Evolutionary conservation across 23 tunicate genomes (phyloP).

Genomic region (Oikopleura dioica): DNA sequence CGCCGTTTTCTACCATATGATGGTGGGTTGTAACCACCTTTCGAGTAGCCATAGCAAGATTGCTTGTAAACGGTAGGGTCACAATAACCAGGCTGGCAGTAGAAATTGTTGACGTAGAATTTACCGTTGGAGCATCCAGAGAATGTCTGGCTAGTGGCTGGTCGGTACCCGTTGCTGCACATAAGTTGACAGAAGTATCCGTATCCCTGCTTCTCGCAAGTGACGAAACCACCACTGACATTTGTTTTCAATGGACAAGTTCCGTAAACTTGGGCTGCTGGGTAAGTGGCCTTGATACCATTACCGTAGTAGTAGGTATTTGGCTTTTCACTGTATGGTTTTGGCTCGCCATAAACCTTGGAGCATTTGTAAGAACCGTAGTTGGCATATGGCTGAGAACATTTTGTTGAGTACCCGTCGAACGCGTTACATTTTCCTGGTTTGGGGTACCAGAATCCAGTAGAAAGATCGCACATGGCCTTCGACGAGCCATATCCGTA

Average conservation of each 20-base stretch:
- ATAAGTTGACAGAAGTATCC: neutral
- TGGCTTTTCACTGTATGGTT: no score
- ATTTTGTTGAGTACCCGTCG: neutral
- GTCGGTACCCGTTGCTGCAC: neutral
- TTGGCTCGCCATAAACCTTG: neutral
- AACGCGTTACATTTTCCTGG: neutral
- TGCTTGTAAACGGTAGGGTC: neutral
- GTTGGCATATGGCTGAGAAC: neutral
- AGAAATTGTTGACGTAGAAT: neutral
- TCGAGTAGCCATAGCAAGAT: neutral
- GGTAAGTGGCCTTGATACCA: no score
- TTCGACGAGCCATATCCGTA: neutral
- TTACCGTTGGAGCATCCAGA: neutral
- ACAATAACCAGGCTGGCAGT: neutral
- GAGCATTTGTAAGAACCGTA: neutral
- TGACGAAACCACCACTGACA: neutral
- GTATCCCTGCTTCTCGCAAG: neutral
- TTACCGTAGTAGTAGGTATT: neutral
- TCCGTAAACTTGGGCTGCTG: neutral
- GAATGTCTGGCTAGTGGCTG: neutral
- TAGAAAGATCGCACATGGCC: neutral
- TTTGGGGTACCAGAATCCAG: neutral
- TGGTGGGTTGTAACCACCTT: no score
- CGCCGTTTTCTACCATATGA: neutral
- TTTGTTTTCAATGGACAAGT: neutral